A percentile compares a stretch with the other conserved stretches of the same genome.
Evolutionary conservation across 2,113 vertebrate genomes (phyloP).

Genomic region (Prochilodus magdalenae): DNA sequence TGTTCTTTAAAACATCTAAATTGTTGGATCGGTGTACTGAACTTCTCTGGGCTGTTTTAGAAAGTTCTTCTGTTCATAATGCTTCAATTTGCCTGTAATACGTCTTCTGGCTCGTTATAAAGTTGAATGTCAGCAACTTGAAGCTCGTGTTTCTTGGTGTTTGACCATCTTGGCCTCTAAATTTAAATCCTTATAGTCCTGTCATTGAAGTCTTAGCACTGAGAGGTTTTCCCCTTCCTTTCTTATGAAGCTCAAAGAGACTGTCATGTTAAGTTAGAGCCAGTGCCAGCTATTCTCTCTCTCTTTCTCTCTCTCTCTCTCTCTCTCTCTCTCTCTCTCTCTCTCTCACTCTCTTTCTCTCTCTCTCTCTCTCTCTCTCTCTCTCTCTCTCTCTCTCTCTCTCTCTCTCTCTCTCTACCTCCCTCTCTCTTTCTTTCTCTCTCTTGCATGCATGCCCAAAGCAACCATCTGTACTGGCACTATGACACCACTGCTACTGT

Average conservation of each 20-base stretch:
- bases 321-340: neutral
- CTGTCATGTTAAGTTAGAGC: neutral
- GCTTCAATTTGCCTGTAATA: neutral
- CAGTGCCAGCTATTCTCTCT: neutral
- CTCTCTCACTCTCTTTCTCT: too few species aligned
- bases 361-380: neutral
- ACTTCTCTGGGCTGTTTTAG: neutral
- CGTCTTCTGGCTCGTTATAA: too few species aligned
- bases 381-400: neutral
- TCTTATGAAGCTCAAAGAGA: constrained; percentile 21
- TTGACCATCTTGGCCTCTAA: neutral
- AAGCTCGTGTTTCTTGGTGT: neutral
- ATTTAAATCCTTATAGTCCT: neutral
- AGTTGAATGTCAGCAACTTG: neutral
- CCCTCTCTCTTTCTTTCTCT: neutral
- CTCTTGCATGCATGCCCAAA: neutral
- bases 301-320: neutral
- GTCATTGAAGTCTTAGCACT: neutral
- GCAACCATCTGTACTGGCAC: constrained; percentile 37
- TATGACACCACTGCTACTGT: constrained; percentile 28
- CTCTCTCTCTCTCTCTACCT: neutral
- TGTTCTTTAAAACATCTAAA: too few species aligned
- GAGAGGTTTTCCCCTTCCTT: neutral
- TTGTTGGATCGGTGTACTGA: too few species aligned
- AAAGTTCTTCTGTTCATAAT: neutral